Evolutionary conservation across 2,797 vertebrate species (phyloP).

Genomic region (Miichthys miiuy): DNA sequence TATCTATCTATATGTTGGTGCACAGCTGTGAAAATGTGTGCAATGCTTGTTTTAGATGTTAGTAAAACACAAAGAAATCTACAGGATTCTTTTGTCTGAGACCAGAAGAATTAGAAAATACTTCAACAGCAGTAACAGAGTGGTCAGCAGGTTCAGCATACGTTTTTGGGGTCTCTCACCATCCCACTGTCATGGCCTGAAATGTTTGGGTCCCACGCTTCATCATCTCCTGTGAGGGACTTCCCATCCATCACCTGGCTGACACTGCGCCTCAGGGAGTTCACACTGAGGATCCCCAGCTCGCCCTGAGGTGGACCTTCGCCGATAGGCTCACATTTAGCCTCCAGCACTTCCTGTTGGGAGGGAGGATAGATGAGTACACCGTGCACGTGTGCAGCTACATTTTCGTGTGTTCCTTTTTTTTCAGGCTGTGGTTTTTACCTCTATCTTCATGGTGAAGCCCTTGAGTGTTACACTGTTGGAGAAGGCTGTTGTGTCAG

Average conservation of each 20-base stretch:
- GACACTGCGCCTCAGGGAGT: slow-evolving; percentile 90
- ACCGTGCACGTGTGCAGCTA: fast-evolving
- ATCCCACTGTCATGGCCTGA: slow-evolving; percentile 90
- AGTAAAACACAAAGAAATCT: not conserved
- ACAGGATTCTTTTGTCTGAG: not conserved
- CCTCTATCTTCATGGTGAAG: slow-evolving; percentile 94
- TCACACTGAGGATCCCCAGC: slow-evolving; percentile 71
- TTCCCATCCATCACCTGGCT: slow-evolving; percentile 93
- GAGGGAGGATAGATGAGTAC: fast-evolving
- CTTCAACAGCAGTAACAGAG: not conserved
- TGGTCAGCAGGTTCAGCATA: slow-evolving; percentile 23
- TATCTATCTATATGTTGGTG: not conserved
- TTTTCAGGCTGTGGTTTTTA: slow-evolving; percentile 61
- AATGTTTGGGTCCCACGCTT: slow-evolving; percentile 90
- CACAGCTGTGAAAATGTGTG: not conserved
- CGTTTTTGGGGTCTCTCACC: slow-evolving; percentile 85
- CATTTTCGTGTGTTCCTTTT: not conserved
- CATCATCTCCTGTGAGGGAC: slow-evolving; percentile 80
- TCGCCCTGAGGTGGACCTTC: slow-evolving; percentile 71
- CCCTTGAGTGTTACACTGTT: slow-evolving; percentile 94
- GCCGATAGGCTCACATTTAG: slow-evolving; percentile 81
- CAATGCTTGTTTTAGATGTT: not conserved
- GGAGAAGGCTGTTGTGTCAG: slow-evolving; percentile 89
- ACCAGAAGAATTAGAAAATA: not conserved
- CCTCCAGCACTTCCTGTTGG: slow-evolving; percentile 87